Base-by-base conservation (phyloP, 2,888 invertebrate species). In the Apomyelois bistriatella region DNA sequence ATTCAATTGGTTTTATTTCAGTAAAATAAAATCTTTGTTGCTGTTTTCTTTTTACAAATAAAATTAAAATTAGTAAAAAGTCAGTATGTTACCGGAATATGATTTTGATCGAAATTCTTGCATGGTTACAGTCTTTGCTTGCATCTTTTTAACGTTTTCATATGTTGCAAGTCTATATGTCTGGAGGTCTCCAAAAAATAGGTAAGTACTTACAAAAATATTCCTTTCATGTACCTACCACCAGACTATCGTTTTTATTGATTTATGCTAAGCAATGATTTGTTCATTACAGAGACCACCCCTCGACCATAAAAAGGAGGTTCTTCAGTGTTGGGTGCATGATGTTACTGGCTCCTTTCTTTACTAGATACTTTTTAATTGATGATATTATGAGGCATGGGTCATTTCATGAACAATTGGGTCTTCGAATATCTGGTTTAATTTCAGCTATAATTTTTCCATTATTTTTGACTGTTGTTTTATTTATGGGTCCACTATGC, bases 141-240 rank as follows among this genome's bases (percentile, higher is more conserved):
- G 97, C 86, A 89, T 96, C 62, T 85, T 94, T 57, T 91, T 97
- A 68, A 95, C 97, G 9, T 81, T 95, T 61, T 89, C 94, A 36
- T 98, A 96, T 90, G 96, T 98, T 60, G 94, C 94, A 54, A 97
- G 97, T 85, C 92, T 98, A 55, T 97, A 98, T 81, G 92, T 98
- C 51, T 97, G 97, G 97, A 94, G 93, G 68, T 93, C 94, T 54
- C 93, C 93, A 69, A 92, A 94, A 68, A 92, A 92, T 91, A 95
- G 95, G 95, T 95, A 92, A 40, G n/a, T 10, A 48, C 22, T 50
- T 30, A 3, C 7, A 32, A 32, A 32, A 10, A 32, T 32, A 32
- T 32, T 32, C 32, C 3, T 10, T 1, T 22, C 22, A 5, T 22
- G 22, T n/a, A n/a, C n/a, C n/a, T n/a, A n/a, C n/a, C n/a, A n/a